A percentile compares a stretch with the other conserved stretches of the same genome.
Evolutionary conservation across 2,888 invertebrate genomes (phyloP).

Genomic region (Selenia dentaria): DNA sequence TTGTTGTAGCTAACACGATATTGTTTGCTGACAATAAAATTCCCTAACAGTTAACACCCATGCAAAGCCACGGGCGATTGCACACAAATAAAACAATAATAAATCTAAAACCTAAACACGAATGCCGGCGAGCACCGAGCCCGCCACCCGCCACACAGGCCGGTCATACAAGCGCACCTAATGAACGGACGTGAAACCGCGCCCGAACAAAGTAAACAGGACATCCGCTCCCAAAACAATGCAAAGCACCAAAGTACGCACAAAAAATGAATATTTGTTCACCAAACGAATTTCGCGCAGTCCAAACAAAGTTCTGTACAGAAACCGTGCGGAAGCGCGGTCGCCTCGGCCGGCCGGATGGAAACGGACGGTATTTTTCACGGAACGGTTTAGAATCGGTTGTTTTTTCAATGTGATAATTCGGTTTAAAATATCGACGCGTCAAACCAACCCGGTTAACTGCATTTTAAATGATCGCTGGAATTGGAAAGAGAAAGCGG

Average conservation of each 20-base stretch:
- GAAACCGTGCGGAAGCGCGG: slow-evolving; percentile 53
- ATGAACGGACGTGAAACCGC: slow-evolving; percentile 42
- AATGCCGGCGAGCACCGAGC: slow-evolving; percentile 29
- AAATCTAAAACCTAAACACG: slow-evolving; percentile 48
- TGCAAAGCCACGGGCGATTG: slow-evolving; percentile 22
- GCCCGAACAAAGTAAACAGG: slow-evolving; percentile 60
- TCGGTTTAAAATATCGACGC: slow-evolving; percentile 41
- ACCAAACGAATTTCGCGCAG: slow-evolving; percentile 60
- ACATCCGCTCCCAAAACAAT: slow-evolving; percentile 68
- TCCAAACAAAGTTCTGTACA: slow-evolving; percentile 59
- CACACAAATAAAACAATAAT: slow-evolving; percentile 38
- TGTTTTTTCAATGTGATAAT: slow-evolving; percentile 40
- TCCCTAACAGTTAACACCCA: slow-evolving; percentile 1
- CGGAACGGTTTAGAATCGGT: slow-evolving; percentile 40
- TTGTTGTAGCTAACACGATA: neutral
- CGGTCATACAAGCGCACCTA: slow-evolving; percentile 48
- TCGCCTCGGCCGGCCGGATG: slow-evolving; percentile 37
- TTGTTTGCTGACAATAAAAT: slow-evolving; percentile 1
- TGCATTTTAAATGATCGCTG: slow-evolving; percentile 33
- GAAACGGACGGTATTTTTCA: slow-evolving; percentile 47
- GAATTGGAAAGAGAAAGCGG: slow-evolving; percentile 6
- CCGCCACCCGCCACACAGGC: slow-evolving; percentile 19
- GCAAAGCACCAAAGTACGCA: slow-evolving; percentile 51
- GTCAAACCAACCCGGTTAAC: slow-evolving; percentile 33
- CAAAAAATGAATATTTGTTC: slow-evolving; percentile 61